Base-by-base conservation (phyloP, 1,140 invertebrate species). In the Pseudomyrmex cubaensis region DNA sequence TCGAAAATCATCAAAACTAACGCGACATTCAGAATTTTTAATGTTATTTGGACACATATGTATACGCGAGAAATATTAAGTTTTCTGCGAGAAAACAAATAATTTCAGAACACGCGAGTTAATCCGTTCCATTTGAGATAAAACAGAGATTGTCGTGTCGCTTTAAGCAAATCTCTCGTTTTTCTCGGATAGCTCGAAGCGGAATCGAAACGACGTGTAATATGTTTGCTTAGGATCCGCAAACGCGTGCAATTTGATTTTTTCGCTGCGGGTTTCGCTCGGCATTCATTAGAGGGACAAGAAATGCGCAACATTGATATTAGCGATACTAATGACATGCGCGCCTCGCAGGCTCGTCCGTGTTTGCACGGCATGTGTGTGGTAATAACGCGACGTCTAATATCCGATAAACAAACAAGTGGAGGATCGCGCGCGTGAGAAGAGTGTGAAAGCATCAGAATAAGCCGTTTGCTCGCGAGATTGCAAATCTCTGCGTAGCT, bases 331-430 rank as follows among this genome's bases (percentile, higher is more conserved):
- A 70, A 78, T 70, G 35, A 20, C 64, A n/a, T 20, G n/a, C 20
- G 63, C 48, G 13, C 17, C 17, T 69, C 25, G 57, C 25, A 17
- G n/a, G n/a, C 35, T 70, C 54, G 17, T 22, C 5, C 52, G 20
- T 44, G 25, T 17, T 15, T 17, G 52, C 54, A 8, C 48, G 35
- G 64, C 52, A n/a, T 44, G 64, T 66, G 3, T 48, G n/a, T 1
- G 7, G 20, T 48, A 80, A 61, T 83, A 83, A 76, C 44, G 82
- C 62, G 73, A 66, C 73, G 72, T 84, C 63, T 80, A 54, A 70
- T 63, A 62, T 69, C 64, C 66, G 67, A 61, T 50, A 78, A 80
- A 70, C 64, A 56, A 35, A 78, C 50, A 50, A 61, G 12, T 48
- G 20, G 57, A 50, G 13, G 52, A 35, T 46, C 22, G 20, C n/a